Base-by-base conservation (phyloP, 1,140 invertebrate species). In the Andrena cerasifolii region DNA sequence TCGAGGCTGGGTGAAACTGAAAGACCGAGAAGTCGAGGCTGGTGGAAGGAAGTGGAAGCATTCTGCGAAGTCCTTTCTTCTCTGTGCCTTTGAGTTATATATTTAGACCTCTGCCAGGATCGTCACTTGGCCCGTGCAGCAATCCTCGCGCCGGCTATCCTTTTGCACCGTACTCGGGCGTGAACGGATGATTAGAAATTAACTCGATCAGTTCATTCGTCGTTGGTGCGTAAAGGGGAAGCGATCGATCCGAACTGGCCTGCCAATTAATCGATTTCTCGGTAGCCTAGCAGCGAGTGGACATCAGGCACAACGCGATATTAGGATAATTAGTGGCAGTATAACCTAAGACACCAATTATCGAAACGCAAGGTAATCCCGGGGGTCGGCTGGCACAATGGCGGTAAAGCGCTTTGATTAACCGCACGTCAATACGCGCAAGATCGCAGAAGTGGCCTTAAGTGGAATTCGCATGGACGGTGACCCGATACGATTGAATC, bases 381-480 rank as follows among this genome's bases (percentile, higher is more conserved):
- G 65, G 31, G n/a, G 45, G 56, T 53, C 26, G 54, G 61, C 54
- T 58, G 71, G 45, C 43, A 63, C 68, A 82, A 82, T 79, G 51
- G 62, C 66, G 47, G 54, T 43, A 66, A 63, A 43, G 33, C 59
- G 68, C 70, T 79, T 83, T 84, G 82, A 79, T 83, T 84, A 84
- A 73, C 68, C 62, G 62, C 58, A 56, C 76, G 80, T 83, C 82
- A 83, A 82, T 82, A 82, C 68, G 54, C n/a, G 45, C 65, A 66
- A 62, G 62, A 78, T 70, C 61, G 53, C 31, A 36, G 70, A 83
- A 82, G 80, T 21, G 16, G 26, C 40, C 75, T 79, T 79, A 75
- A 83, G 73, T 62, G 79, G 65, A 58, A 61, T 82, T 77, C 72
- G 77, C 79, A 21, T 58, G 74, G 62, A 78, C 40, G 72, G 78